phyloP scores from a whole-genome alignment of 2,888 invertebrate species.

The Dynastes hyllus region DNA sequence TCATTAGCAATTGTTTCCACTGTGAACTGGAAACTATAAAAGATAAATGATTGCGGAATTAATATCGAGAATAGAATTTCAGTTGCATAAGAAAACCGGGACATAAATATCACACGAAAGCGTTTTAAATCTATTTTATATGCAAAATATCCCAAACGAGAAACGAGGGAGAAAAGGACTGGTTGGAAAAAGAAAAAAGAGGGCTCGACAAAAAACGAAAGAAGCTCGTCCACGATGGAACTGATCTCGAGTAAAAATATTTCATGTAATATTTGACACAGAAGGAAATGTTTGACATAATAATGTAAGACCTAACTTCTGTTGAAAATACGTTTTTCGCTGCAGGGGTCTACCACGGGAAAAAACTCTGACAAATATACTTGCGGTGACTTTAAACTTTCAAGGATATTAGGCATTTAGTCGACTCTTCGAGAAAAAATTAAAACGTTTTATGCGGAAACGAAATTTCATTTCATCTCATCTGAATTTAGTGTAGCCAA shows the following conservation, averaged over 20 bases:
- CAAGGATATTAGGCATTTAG: constrained; percentile 7
- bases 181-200: constrained; percentile 13
- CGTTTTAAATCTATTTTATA: constrained; percentile 45
- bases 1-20: too few species aligned
- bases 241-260: constrained; percentile 45
- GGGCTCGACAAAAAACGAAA: constrained; percentile 31
- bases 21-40: too few species aligned
- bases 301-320: constrained; percentile 46
- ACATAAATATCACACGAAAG: constrained; percentile 37
- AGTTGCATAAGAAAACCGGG: constrained; percentile 27
- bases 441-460: constrained; percentile 20
- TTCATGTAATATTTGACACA: constrained; percentile 46
- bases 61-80: constrained; percentile 41
- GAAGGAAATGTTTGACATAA: constrained; percentile 47
- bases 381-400: constrained; percentile 32
- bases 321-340: constrained; percentile 40
- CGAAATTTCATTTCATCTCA: background rate
- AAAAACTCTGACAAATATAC: constrained; percentile 42
- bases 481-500: background rate
- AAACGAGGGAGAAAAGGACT: constrained; percentile 1
- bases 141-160: constrained; percentile 29
- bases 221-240: constrained; percentile 30
- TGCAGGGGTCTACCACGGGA: background rate
- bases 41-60: constrained; percentile 9
- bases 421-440: constrained; percentile 28